Evolutionary conservation across 2,888 invertebrate genomes (phyloP).

Genomic region (Cerastis leucographa): DNA sequence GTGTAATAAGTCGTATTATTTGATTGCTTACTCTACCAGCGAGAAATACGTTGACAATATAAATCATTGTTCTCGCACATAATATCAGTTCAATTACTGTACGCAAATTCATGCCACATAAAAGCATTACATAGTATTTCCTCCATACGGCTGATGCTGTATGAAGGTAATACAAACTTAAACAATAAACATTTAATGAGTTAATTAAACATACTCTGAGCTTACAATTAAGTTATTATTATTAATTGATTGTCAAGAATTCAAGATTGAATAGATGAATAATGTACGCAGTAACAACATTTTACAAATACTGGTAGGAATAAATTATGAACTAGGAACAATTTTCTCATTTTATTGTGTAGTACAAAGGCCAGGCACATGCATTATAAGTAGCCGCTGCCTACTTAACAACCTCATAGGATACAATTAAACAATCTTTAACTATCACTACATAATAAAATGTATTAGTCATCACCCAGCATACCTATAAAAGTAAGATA

Average conservation of each 20-base stretch:
- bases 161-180: too few relatives aligned
- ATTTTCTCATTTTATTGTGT: slow-evolving; percentile 19
- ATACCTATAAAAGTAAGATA: background rate
- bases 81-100: background rate
- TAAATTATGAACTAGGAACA: slow-evolving; percentile 51
- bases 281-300: slow-evolving; percentile 16
- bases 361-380: slow-evolving; percentile 19
- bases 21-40: slow-evolving; percentile 1
- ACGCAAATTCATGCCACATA: background rate
- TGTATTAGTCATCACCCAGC: background rate
- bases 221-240: slow-evolving; percentile 30
- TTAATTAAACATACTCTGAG: slow-evolving; percentile 27
- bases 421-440: background rate
- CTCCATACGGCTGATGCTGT: background rate
- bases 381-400: background rate
- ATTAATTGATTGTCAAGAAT: slow-evolving; percentile 37
- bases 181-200: slow-evolving; percentile 24
- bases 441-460: background rate
- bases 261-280: too few relatives aligned
- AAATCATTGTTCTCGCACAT: slow-evolving; percentile 2
- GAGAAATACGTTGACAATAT: background rate
- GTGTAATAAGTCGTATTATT: slow-evolving; percentile 11
- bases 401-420: background rate
- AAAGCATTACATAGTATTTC: slow-evolving; percentile 4
- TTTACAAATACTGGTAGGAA: slow-evolving; percentile 40